Conservation (phyloP, 2,797 vertebrate species). For the Cetoscarus ocellatus region DNA sequence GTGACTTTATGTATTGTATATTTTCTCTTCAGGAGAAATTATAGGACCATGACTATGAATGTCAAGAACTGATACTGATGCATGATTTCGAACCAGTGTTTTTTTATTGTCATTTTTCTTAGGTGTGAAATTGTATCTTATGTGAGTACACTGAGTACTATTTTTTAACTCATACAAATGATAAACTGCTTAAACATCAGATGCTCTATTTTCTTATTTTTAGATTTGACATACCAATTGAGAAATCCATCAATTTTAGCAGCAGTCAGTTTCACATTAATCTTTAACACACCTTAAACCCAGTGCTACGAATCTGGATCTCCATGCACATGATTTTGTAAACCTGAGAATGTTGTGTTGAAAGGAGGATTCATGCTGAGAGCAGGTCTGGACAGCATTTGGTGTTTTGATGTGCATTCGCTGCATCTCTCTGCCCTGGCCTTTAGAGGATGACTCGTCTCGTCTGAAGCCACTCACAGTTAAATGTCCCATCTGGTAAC, state of each 20-base stretch:
- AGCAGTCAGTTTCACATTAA: background rate
- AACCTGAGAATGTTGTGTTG: conserved; percentile 29
- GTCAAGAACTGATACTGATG: too few relatives aligned
- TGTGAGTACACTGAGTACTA: too few relatives aligned
- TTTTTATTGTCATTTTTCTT: too few relatives aligned
- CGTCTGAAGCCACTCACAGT: conserved; percentile 89
- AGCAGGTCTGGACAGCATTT: conserved; percentile 32
- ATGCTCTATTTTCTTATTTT: background rate
- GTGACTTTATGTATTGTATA: too few relatives aligned
- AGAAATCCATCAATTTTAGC: background rate
- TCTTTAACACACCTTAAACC: background rate
- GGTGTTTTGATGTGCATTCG: conserved; percentile 62
- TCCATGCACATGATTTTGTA: conserved; percentile 14
- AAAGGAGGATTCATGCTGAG: conserved; percentile 33
- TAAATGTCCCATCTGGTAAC: conserved; percentile 98
- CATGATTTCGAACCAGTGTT: too few relatives aligned
- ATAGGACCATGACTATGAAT: too few relatives aligned
- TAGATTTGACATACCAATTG: background rate
- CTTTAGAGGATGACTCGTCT: conserved; percentile 81
- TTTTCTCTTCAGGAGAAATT: too few relatives aligned
- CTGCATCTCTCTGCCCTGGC: conserved; percentile 62
- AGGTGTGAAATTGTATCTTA: too few relatives aligned
- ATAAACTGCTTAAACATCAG: too few relatives aligned
- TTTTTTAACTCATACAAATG: too few relatives aligned
- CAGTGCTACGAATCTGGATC: background rate